phyloP scores from a whole-genome alignment of 2,888 invertebrate species.

The Phalangium opilio region DNA sequence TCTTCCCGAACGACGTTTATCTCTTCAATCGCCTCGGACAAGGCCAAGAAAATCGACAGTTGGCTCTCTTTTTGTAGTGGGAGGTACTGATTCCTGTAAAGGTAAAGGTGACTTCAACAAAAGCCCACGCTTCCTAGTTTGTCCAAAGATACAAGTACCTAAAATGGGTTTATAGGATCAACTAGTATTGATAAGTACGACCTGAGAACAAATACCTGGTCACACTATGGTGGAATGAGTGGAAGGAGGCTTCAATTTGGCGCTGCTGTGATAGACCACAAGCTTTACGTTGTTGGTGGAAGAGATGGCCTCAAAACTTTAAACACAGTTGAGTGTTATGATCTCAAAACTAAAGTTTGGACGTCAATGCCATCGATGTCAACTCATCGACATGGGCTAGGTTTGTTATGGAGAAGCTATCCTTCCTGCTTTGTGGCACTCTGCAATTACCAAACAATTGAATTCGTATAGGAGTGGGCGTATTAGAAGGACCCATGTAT shows the following conservation, averaged over 20 bases:
- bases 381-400: constrained; percentile 52
- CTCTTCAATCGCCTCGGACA: constrained; percentile 61
- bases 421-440: no score
- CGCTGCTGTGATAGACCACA: constrained; percentile 29
- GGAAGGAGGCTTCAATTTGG: constrained; percentile 61
- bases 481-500: constrained; percentile 66
- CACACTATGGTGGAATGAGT: constrained; percentile 56
- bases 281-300: constrained; percentile 30
- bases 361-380: constrained; percentile 69
- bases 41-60: constrained; percentile 82
- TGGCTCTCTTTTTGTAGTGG: constrained; percentile 69
- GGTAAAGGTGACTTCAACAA: constrained; percentile 31
- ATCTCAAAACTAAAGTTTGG: constrained; percentile 52
- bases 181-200: constrained; percentile 82
- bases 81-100: constrained; percentile 85
- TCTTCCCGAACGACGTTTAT: constrained; percentile 59
- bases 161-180: constrained; percentile 46
- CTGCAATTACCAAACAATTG: no score
- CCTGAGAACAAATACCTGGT: constrained; percentile 62
- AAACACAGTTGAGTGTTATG: constrained; percentile 23
- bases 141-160: no score
- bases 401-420: no score
- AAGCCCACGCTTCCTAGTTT: no score
- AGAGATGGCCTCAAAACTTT: constrained; percentile 26
- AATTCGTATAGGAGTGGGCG: constrained; percentile 40